Percentiles rank a stretch among this genome's conserved stretches.
Conservation (phyloP, 2,797 vertebrate species). For the Tapera naevia region DNA sequence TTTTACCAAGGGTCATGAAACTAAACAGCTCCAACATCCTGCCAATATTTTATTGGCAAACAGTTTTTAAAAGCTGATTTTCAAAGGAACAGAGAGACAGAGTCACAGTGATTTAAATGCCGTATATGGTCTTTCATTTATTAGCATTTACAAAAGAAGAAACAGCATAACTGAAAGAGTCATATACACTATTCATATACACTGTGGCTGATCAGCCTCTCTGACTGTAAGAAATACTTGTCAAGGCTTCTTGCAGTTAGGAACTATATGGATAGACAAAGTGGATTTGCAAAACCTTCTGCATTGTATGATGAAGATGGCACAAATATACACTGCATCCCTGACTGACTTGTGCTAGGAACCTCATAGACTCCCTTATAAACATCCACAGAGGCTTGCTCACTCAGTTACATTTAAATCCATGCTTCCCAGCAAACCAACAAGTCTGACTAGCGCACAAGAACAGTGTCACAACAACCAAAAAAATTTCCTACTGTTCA, state of each 20-base stretch:
- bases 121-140: not conserved
- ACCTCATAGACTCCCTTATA: not conserved
- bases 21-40: constrained; percentile 33
- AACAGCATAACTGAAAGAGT: not conserved
- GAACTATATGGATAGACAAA: not conserved
- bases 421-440: not conserved
- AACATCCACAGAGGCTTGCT: not conserved
- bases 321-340: not conserved
- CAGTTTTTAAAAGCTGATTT: constrained; percentile 30
- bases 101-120: not conserved
- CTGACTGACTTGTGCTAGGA: not conserved
- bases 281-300: not conserved
- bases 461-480: not conserved
- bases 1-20: constrained; percentile 61
- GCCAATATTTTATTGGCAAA: constrained; percentile 16
- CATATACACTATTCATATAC: not conserved
- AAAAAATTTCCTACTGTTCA: not conserved
- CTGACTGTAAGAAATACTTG: not conserved
- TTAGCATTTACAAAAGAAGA: not conserved
- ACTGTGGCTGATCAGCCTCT: not conserved
- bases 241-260: not conserved
- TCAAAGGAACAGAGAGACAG: not conserved
- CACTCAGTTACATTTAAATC: not conserved
- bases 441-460: not conserved
- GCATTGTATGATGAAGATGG: not conserved